Conservation (phyloP, 2,113 vertebrate species). For the Nothobranchius furzeri region DNA sequence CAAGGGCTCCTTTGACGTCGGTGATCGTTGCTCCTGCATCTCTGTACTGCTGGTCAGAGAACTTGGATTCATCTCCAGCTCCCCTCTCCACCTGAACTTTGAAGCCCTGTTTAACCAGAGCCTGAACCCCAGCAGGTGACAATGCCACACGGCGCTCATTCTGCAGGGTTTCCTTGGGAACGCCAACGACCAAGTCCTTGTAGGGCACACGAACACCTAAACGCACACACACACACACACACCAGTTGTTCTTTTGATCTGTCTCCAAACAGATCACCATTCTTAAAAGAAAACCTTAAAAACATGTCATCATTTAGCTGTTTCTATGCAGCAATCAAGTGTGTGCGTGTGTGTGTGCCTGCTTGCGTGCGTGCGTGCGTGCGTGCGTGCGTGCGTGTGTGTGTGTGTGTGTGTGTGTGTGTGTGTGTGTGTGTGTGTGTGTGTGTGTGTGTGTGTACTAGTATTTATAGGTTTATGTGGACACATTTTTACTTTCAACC, state of each 20-base stretch:
- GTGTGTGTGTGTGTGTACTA: no score
- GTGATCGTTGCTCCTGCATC: conserved; percentile 70
- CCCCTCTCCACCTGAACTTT: conserved; percentile 75
- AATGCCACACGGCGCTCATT: conserved; percentile 75
- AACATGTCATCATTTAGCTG: neutral
- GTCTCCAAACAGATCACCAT: neutral
- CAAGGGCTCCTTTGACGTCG: conserved; percentile 65
- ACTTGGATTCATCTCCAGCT: conserved; percentile 75
- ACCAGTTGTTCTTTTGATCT: neutral
- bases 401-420: no score
- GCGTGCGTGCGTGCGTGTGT: no score
- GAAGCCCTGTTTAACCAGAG: conserved; percentile 80
- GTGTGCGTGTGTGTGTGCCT: conserved; percentile 1
- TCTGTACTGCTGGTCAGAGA: conserved; percentile 76
- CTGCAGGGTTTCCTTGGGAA: conserved; percentile 75
- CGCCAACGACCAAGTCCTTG: conserved; percentile 75
- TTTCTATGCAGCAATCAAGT: neutral
- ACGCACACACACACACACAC: neutral
- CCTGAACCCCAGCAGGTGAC: conserved; percentile 72
- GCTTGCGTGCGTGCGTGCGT: no score
- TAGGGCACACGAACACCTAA: conserved; percentile 67
- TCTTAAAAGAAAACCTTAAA: neutral
- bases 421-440: no score
- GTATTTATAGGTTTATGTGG: no score
- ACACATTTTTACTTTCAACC: no score